These are phyloP conservation scores for Diaphora mendica DNA, from an alignment of 2,888 invertebrate species.

Conservation along the genomic window DNA sequence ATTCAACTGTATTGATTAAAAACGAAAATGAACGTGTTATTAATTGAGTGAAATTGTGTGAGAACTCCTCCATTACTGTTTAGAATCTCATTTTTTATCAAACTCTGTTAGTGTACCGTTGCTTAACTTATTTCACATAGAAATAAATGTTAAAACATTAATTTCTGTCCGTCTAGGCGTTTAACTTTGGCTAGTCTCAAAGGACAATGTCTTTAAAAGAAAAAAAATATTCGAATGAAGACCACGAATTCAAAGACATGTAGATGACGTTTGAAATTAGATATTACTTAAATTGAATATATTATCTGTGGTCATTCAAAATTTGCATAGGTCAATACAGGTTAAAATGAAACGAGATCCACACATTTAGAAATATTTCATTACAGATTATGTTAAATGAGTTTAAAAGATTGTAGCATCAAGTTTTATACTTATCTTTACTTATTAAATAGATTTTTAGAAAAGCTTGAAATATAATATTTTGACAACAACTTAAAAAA, in stretches of 20 bases:
- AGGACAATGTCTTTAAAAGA: neutral
- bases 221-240: neutral
- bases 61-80: slow-evolving; percentile 36
- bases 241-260: neutral
- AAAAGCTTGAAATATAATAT: neutral
- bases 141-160: slow-evolving; percentile 35
- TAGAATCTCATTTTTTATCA: slow-evolving; percentile 40
- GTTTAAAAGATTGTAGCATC: neutral
- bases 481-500: neutral
- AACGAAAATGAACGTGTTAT: slow-evolving; percentile 41
- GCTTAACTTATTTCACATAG: slow-evolving; percentile 34
- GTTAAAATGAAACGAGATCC: slow-evolving; percentile 7
- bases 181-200: neutral
- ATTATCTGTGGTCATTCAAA: slow-evolving; percentile 5
- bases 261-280: neutral
- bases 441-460: neutral
- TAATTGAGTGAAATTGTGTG: slow-evolving; percentile 46
- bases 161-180: slow-evolving; percentile 27
- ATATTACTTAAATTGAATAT: slow-evolving; percentile 1
- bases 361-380: neutral
- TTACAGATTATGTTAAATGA: neutral
- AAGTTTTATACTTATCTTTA: neutral
- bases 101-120: slow-evolving; percentile 40
- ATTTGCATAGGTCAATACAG: slow-evolving; percentile 16
- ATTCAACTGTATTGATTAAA: slow-evolving; percentile 28